Evolutionary conservation across 2,888 invertebrate genomes (phyloP), one percentile per base, ranked within the genome.

Genomic region (Epinotia bilunana): DNA sequence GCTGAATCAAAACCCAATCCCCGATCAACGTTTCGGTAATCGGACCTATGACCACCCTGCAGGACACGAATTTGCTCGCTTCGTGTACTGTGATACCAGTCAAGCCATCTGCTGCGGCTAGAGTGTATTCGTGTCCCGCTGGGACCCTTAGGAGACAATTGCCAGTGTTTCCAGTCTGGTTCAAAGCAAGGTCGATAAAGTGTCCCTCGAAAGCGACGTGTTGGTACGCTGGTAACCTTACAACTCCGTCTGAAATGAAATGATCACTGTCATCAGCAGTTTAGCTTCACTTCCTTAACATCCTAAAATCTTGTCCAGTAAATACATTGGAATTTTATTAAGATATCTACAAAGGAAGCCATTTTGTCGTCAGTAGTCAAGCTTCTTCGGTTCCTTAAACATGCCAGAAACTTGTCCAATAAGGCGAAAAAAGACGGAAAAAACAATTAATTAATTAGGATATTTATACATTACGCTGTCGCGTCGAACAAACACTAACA

Each of bases 1-100:
- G 72, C 18, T 76, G 73, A 63, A 73, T 73, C 18, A 76, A 46
- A 7, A 58, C 58, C 76, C 76, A 76, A 53, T 76, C 68, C 23
- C 76, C 76, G 18, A 76, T 65, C 12, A 69, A 39, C 7, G 70
- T 7, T n/a, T 76, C 71, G 23, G 71, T 67, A 16, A 76, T 74
- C 0, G 76, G 76, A 12, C 76, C 76, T 39, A 76, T 64, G 23
- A 61, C 55, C 16, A 76, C 73, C 33, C 74, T 62, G 9, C 70
- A 76, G 39, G 72, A 73, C 13, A 76, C 76, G 46, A 76, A 76
- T 49, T 72, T 73, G 55, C 60, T 73, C 20, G 49, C 63, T 1
- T 23, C 46, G 13, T 69, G 72, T n/a, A 33, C 76, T 33, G 63
- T 68, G 39, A 76, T 57, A n/a, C 73, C 73, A 11, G 53, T 23